Base-by-base conservation (phyloP, 1,140 invertebrate species). In the Orius laevigatus region DNA sequence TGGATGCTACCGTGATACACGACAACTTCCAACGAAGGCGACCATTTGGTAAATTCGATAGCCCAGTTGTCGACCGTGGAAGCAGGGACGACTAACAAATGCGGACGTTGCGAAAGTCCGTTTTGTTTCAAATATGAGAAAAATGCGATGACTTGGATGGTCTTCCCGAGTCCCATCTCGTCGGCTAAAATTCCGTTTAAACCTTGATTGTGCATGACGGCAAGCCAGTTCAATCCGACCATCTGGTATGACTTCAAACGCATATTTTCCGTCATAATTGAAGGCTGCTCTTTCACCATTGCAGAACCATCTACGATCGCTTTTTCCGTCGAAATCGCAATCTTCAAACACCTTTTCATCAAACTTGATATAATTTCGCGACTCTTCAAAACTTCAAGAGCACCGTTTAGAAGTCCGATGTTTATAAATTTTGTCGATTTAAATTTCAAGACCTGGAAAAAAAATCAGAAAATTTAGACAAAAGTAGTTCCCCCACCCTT, bases 111-210 rank as follows among this genome's bases (percentile, higher is more conserved):
- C 1, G 44, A 47, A 9, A 53, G 50, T 2, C 53, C 55, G 5
- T 71, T 72, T 61, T 93, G 84, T 59, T 89, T 80, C 3, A 94
- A 67, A 62, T 92, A 80, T 0, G 89, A 84, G 4, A 94, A 68
- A 64, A 95, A 94, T 1, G 90, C 75, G 53, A 87, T 85, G 12
- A 87, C 75, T 34, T 95, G 90, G 47, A 94, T 78, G 0, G 90
- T 94, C 68, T 94, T 94, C 1, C 89, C 90, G 72, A 74, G 64
- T 32, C 91, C 89, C 87, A 88, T 88, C 65, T 87, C 84, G 61
- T 87, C 83, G 0, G 90, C 91, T 46, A 97, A 67, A 56, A 96
- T 95, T n/a, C 86, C 88, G 64, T 93, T 95, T 2, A 96, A 75
- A 25, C 84, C 75, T 55, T 92, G 84, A 19, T 79, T 73, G 59